Base-by-base conservation (phyloP, 2,797 vertebrate species). In the Epinephelus coioides region DNA sequence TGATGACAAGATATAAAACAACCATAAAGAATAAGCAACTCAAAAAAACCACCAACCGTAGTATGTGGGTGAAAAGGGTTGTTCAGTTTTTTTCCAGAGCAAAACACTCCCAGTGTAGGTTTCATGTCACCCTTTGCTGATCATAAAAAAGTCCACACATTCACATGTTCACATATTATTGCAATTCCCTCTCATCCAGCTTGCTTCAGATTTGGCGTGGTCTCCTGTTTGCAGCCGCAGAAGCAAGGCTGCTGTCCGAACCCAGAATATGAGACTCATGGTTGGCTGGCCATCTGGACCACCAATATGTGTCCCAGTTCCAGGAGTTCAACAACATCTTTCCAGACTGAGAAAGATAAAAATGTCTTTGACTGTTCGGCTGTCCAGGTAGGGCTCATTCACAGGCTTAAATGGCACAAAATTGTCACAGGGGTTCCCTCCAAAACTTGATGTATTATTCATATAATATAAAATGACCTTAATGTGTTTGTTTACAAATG, bases 401-500 rank as follows among this genome's bases (percentile, higher is more conserved):
- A 15, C 30, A 34, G 34, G 34, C 40, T 12, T 50, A 8, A 68
- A 64, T 65, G 0, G 55, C 11, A 57, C 18, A 56, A 38, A 49
- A 4, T 10, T 51, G 21, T n/a, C 46, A 27, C 3, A 18, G 2
- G 12, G 1, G 5, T 60, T 30, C 15, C 5, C 15, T 23, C n/a
- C 5, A 43, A 68, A 77, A 9, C 19, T 27, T 21, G 19, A 51
- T 53, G 27, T 23, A 21, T 19, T 55, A 57, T 34, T 30, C 5
- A 43, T 43, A 12, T 43, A 12, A 43, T 34, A 62, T 53, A 77
- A 2, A 75, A 34, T 57, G 1, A 54, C 21, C 1, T 5, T 18
- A 56, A 40, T 25, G 6, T 43, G 13, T 6, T 77, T 75, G 13
- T 65, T 65, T 83, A 69, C 13, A 64, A n/a, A 46, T n/a, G 19